phyloP scores from a whole-genome alignment of 2,113 vertebrate genomes.

The Acanthisitta chloris region DNA sequence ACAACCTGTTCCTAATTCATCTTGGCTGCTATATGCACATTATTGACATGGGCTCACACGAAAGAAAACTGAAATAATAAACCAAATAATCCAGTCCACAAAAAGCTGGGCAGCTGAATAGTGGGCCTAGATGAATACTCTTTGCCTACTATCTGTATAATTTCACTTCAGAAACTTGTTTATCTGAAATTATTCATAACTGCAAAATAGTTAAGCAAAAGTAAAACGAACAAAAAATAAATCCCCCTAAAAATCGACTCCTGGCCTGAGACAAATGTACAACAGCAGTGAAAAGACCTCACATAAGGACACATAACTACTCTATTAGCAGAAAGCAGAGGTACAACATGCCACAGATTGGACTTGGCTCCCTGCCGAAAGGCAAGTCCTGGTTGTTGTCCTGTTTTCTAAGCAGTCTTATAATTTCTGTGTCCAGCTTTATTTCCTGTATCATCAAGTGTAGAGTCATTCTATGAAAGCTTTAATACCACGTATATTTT shows the following conservation, averaged over 20 bases:
- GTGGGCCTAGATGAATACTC: background rate
- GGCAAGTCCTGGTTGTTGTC: background rate
- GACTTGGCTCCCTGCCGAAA: background rate
- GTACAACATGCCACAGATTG: background rate
- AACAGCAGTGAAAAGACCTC: background rate
- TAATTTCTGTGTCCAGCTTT: background rate
- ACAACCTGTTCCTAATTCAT: background rate
- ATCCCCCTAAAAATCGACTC: rapidly evolving
- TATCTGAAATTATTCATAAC: background rate
- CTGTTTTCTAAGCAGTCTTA: background rate
- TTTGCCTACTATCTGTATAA: background rate
- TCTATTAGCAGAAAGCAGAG: background rate
- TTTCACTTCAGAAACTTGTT: background rate
- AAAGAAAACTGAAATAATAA: background rate
- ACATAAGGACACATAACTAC: rapidly evolving
- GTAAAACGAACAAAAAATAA: background rate
- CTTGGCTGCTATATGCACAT: background rate
- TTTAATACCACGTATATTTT: background rate
- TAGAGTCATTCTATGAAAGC: background rate
- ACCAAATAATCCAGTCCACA: background rate
- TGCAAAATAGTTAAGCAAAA: background rate
- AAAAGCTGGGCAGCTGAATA: background rate
- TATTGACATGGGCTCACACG: background rate
- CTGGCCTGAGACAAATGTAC: background rate
- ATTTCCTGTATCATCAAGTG: background rate